phyloP scores from a whole-genome alignment of 1,140 invertebrate genomes.

The Nomia melanderi region DNA sequence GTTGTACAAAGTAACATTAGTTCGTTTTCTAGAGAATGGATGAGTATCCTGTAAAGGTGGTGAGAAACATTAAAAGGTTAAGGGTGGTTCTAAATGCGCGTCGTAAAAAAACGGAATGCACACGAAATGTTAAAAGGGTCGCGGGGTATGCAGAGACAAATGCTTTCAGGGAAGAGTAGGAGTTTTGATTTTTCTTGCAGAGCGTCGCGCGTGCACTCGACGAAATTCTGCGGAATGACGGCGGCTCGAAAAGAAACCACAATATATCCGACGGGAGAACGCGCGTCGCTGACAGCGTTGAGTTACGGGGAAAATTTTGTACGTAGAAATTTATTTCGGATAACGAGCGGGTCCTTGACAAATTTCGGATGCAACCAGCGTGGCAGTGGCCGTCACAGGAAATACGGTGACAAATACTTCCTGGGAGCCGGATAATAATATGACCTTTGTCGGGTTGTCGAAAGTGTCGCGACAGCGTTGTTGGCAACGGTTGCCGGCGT shows the following conservation, averaged over 20 bases:
- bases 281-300: slow-evolving; percentile 12
- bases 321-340: slow-evolving; percentile 34
- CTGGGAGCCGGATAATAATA: background rate
- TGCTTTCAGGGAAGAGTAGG: slow-evolving; percentile 27
- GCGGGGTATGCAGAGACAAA: slow-evolving; percentile 18
- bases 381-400: background rate
- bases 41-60: background rate
- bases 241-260: background rate
- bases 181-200: slow-evolving; percentile 44
- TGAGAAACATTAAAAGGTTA: background rate
- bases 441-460: background rate
- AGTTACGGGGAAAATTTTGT: slow-evolving; percentile 19
- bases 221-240: slow-evolving; percentile 30
- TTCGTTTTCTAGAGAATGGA: too few relatives aligned
- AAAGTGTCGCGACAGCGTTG: background rate
- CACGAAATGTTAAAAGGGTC: slow-evolving; percentile 30
- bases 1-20: background rate
- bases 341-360: background rate
- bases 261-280: background rate
- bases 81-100: background rate
- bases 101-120: background rate
- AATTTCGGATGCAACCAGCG: background rate
- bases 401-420: slow-evolving; percentile 23
- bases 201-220: slow-evolving; percentile 9
- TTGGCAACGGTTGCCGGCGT: background rate